Evolutionary conservation across 2,113 vertebrate genomes (phyloP).

Genomic region (Barbus barbus): DNA sequence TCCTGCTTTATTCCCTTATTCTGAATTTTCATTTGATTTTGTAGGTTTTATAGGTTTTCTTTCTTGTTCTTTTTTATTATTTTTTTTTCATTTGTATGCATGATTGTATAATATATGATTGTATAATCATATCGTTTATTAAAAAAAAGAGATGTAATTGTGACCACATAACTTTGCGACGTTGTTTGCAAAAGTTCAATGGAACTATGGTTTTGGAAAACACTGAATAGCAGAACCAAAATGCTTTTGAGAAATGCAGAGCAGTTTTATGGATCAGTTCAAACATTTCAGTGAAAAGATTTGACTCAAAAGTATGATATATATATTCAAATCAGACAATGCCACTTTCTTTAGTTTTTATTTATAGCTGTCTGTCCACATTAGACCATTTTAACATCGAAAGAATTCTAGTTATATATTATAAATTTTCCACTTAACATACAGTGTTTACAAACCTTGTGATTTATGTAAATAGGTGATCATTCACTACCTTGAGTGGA

Average conservation of each 20-base stretch:
- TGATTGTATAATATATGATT: too few relatives aligned
- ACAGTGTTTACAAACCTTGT: conserved; percentile 1
- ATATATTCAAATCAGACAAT: neutral
- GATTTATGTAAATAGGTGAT: conserved; percentile 36
- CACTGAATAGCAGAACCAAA: too few relatives aligned
- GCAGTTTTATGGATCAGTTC: neutral
- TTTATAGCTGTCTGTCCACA: neutral
- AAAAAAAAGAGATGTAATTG: too few relatives aligned
- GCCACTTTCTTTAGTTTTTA: neutral
- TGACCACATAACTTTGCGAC: too few relatives aligned
- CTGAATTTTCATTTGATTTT: too few relatives aligned
- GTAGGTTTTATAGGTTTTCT: too few relatives aligned
- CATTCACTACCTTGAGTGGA: conserved; percentile 32
- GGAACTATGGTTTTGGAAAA: neutral
- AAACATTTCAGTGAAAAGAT: neutral
- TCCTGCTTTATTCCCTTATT: too few relatives aligned
- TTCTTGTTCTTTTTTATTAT: too few relatives aligned
- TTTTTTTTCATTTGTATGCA: too few relatives aligned
- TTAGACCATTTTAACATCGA: neutral
- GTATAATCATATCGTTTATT: too few relatives aligned
- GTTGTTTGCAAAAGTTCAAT: neutral
- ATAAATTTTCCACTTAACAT: neutral
- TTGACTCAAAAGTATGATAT: neutral
- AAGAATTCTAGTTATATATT: neutral
- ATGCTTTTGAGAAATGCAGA: neutral